Evolutionary conservation across 2,113 vertebrate genomes (phyloP), one percentile per base, ranked within the genome.

Genomic region (Notechis scutatus): DNA sequence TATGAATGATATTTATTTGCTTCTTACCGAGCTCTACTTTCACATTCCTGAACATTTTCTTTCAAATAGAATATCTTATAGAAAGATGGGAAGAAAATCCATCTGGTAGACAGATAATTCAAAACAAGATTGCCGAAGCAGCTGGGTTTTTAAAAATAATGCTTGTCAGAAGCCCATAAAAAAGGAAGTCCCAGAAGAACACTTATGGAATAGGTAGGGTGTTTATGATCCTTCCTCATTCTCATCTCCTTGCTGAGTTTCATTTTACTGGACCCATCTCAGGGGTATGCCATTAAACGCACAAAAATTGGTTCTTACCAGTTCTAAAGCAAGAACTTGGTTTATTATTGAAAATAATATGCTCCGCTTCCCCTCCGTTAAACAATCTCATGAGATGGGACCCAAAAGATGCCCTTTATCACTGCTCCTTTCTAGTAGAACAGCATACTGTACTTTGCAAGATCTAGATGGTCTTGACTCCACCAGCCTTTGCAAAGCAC

Each of bases 251-350:
- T 89, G 81, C 8, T 21, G 5, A 74, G 86, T 87, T 94, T 93
- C 34, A 50, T 91, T 93, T 93, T 94, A 91, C 85, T 94, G 81
- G 26, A 92, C 42, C 29, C 11, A 74, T 47, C 93, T 85, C 61
- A 88, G 64, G 18, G 91, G 94, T 91, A 95, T 95, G 85, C 21
- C 23, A n/a, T 88, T 90, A 56, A n/a, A 85, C 50, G 24, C 85
- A 9, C 81, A 42, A 54, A 93, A 85, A 91, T 94, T 10, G 10
- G 85, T 92, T 92, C 14, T 50, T 29, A 56, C 18, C 45, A 42
- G 39, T 11, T 50, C 34, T 61, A 89, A 29, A 57, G 34, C 21
- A 39, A 89, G 57, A 59, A 15, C 10, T 59, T 29, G 54, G 56
- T 61, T 90, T 90, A 61, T 45, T n/a, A 91, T 21, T 45, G 23